Evolutionary conservation across 2,113 vertebrate species (phyloP).

Genomic region (Echinops telfairi): DNA sequence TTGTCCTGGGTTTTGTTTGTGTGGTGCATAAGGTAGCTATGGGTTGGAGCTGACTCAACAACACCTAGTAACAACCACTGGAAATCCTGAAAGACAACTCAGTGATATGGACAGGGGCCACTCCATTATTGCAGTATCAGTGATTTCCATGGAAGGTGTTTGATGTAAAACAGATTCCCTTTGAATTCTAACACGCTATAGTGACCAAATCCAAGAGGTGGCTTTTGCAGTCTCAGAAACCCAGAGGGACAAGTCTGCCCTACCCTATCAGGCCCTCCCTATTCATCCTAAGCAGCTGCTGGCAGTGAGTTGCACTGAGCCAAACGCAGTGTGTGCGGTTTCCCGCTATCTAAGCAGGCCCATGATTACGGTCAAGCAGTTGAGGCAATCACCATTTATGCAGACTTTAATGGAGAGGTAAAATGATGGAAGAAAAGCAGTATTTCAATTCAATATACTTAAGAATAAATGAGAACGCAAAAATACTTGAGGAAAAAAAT

Average conservation of each 20-base stretch:
- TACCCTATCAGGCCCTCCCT: no score
- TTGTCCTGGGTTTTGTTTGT: no score
- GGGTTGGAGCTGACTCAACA: no score
- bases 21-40: no score
- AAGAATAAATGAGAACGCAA: background rate
- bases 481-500: background rate
- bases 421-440: background rate
- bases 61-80: no score
- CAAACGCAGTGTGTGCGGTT: background rate
- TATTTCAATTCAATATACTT: background rate
- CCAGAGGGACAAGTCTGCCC: background rate
- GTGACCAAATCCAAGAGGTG: background rate
- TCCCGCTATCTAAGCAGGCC: background rate
- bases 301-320: no score
- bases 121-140: background rate
- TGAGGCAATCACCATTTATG: fast-evolving
- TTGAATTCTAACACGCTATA: background rate
- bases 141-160: background rate
- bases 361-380: fast-evolving
- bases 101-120: background rate
- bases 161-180: background rate
- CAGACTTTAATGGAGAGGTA: background rate
- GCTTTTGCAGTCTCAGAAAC: no score
- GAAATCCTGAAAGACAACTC: slow-evolving; percentile 39
- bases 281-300: no score